phyloP scores from a whole-genome alignment of 2,797 vertebrate genomes.

The Brachymystax lenok region DNA sequence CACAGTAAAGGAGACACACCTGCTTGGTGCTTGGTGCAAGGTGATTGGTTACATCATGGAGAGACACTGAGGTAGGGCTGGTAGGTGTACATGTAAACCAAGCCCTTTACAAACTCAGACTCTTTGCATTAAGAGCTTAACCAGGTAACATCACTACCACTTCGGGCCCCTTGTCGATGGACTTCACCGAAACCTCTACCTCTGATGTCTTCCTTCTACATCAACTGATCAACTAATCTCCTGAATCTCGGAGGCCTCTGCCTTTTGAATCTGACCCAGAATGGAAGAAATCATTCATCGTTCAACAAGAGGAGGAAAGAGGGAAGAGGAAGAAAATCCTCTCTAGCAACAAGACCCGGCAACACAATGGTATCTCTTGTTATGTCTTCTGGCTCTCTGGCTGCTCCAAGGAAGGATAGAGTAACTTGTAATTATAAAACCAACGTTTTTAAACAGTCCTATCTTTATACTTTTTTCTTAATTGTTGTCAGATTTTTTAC shows the following conservation, averaged over 20 bases:
- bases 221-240: conserved; percentile 22
- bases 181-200: conserved; percentile 21
- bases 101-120: conserved; percentile 51
- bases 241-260: conserved; percentile 13
- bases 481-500: not conserved
- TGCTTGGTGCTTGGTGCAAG: conserved; percentile 37
- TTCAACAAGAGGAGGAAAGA: conserved; percentile 43
- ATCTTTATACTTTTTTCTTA: not conserved
- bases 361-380: conserved; percentile 57
- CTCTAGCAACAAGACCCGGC: conserved; percentile 20
- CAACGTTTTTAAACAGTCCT: not conserved
- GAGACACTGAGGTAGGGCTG: conserved; percentile 53
- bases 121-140: conserved; percentile 52
- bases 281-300: conserved; percentile 21
- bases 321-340: conserved; percentile 45
- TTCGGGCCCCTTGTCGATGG: conserved; percentile 17
- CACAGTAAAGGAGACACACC: conserved; percentile 47
- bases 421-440: conserved; percentile 27
- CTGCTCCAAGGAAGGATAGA: conserved; percentile 27
- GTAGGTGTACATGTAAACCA: conserved; percentile 58
- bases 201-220: conserved; percentile 10
- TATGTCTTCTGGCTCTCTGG: conserved; percentile 32
- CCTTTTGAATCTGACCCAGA: conserved; percentile 7
- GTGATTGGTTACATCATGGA: conserved; percentile 44
- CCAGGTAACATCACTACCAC: conserved; percentile 43